phyloP scores from a whole-genome alignment of 2,888 invertebrate genomes.

The Fabriciana adippe region DNA sequence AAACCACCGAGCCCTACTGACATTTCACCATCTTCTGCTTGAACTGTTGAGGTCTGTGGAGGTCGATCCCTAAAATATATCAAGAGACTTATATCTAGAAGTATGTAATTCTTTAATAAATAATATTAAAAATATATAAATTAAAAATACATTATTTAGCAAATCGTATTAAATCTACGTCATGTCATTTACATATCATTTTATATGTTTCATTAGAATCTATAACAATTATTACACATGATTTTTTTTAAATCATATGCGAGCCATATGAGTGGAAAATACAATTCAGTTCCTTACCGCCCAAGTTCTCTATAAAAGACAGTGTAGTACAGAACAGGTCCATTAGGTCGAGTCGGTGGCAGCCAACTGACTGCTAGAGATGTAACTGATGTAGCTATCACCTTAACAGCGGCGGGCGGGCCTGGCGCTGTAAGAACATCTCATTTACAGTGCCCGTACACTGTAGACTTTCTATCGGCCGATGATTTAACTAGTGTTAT shows the following conservation, averaged over 20 bases:
- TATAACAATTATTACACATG: too few species aligned
- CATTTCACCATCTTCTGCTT: constrained; percentile 65
- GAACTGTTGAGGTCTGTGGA: constrained; percentile 72
- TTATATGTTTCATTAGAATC: too few species aligned
- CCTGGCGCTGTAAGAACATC: constrained; percentile 85
- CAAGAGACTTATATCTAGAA: neutral
- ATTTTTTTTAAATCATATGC: too few species aligned
- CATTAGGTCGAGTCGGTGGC: constrained; percentile 90
- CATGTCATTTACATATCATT: neutral
- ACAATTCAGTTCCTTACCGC: constrained; percentile 58
- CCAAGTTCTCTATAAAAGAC: constrained; percentile 89
- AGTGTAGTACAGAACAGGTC: constrained; percentile 90
- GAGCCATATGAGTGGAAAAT: too few species aligned
- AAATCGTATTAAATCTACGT: neutral
- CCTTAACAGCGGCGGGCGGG: constrained; percentile 92
- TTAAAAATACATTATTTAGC: too few species aligned
- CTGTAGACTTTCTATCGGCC: too few species aligned
- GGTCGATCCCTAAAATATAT: constrained; percentile 63
- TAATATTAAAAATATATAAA: too few species aligned
- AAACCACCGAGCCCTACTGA: constrained; percentile 76
- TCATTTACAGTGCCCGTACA: neutral
- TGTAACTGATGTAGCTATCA: constrained; percentile 90
- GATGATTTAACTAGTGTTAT: too few species aligned
- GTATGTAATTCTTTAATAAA: too few species aligned
- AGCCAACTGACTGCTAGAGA: constrained; percentile 93